These are phyloP conservation scores for Pogonophryne albipinna DNA, from an alignment of 2,797 vertebrate species.

Conservation along the genomic window DNA sequence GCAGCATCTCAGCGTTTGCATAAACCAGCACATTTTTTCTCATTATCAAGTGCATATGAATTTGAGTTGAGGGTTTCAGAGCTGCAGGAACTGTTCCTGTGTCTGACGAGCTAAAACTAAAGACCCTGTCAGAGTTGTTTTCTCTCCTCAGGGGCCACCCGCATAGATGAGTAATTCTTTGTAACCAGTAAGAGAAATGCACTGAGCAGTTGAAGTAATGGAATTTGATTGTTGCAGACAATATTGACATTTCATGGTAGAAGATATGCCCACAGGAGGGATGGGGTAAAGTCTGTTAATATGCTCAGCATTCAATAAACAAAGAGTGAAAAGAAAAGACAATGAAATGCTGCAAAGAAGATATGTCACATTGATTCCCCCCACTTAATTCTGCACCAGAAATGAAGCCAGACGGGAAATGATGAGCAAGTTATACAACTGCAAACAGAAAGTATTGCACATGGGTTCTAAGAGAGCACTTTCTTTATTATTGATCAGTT, in stretches of 20 bases:
- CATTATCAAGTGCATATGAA: slow-evolving; percentile 49
- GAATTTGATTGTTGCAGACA: slow-evolving; percentile 29
- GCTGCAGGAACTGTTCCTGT: slow-evolving; percentile 37
- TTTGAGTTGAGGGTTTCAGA: slow-evolving; percentile 50
- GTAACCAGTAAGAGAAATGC: slow-evolving; percentile 30
- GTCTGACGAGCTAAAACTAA: slow-evolving; percentile 49
- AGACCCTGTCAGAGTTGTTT: slow-evolving; percentile 44
- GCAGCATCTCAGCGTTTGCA: slow-evolving; percentile 41
- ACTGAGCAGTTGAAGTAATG: slow-evolving; percentile 39
- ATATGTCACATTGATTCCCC: slow-evolving; percentile 15
- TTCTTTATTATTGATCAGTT: slow-evolving; percentile 44
- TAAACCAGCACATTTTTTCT: slow-evolving; percentile 64
- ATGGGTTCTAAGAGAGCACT: slow-evolving; percentile 12
- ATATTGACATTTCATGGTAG: slow-evolving; percentile 30
- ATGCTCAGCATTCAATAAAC: slow-evolving; percentile 29
- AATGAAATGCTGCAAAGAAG: slow-evolving; percentile 12
- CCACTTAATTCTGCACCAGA: slow-evolving; percentile 26
- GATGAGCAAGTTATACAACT: slow-evolving; percentile 21
- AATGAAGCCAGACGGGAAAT: slow-evolving; percentile 4
- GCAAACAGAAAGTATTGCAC: slow-evolving; percentile 26
- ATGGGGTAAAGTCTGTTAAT: slow-evolving; percentile 12
- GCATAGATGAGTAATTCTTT: slow-evolving; percentile 54
- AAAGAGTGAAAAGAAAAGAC: slow-evolving; percentile 26
- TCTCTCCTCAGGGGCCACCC: slow-evolving; percentile 53
- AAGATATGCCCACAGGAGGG: slow-evolving; percentile 18